phyloP scores from a whole-genome alignment of 2,113 vertebrate species.

The Rhodinocichla rosea region DNA sequence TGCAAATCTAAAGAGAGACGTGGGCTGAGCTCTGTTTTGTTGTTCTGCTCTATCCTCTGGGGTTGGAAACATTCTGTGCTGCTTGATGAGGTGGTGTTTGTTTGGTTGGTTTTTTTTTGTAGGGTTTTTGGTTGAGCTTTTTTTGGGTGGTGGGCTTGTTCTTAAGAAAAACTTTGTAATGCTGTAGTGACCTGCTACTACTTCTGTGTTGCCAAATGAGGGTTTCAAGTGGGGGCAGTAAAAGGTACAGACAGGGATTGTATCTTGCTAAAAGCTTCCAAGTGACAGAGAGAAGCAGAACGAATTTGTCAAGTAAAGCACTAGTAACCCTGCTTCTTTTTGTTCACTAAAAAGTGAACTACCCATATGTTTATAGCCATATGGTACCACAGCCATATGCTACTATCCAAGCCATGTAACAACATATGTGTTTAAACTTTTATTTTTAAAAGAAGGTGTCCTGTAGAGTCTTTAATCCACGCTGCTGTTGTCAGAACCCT shows the following conservation, averaged over 20 bases:
- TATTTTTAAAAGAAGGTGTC: background rate
- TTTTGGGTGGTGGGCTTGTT: background rate
- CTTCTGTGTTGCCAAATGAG: background rate
- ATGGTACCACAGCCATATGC: background rate
- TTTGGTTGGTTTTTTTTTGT: background rate
- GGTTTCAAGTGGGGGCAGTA: background rate
- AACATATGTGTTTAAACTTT: slow-evolving; percentile 8
- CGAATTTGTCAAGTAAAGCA: background rate
- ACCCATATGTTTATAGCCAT: background rate
- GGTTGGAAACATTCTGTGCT: background rate
- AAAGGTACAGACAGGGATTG: background rate
- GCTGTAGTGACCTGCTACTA: background rate
- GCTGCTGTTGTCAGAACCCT: background rate
- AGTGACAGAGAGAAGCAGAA: background rate
- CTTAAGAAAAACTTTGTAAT: background rate
- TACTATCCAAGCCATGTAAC: background rate
- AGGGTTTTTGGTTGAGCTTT: background rate
- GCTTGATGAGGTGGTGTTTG: background rate
- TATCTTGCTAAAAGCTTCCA: background rate
- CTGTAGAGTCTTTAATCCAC: background rate
- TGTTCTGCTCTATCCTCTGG: background rate
- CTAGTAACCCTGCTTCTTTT: background rate
- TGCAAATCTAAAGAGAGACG: background rate
- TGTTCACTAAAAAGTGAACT: slow-evolving; percentile 7
- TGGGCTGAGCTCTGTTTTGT: background rate